Conservation (phyloP, 2,888 invertebrate genomes). For the Aleiodes testaceus region DNA sequence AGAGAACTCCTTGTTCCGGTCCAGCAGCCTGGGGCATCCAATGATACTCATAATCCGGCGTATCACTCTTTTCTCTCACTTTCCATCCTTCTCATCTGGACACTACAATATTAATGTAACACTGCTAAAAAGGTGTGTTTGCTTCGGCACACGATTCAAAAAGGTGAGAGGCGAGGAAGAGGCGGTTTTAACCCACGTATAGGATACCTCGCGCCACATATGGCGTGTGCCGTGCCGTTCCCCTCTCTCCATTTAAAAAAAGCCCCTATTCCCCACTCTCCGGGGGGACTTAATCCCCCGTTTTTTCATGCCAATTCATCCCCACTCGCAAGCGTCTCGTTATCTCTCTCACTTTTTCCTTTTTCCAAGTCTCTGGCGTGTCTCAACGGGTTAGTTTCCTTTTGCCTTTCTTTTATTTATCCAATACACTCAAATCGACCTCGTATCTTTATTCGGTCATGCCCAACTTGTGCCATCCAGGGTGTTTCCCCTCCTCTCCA, state of each 20-base stretch:
- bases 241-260: conserved; percentile 2
- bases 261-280: conserved; percentile 14
- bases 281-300: not conserved
- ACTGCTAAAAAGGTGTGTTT: conserved; percentile 71
- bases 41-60: conserved; percentile 48
- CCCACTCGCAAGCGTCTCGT: conserved; percentile 46
- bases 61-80: conserved; percentile 41
- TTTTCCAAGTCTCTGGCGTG: conserved; percentile 28
- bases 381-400: conserved; percentile 28
- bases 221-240: conserved; percentile 66
- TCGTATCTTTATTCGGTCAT: conserved; percentile 63
- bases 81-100: conserved; percentile 50
- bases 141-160: conserved; percentile 54
- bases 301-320: conserved; percentile 32
- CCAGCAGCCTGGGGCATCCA: conserved; percentile 48
- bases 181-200: conserved; percentile 66
- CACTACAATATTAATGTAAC: conserved; percentile 71
- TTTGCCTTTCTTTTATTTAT: conserved; percentile 41
- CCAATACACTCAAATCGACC: conserved; percentile 52
- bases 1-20: conserved; percentile 49
- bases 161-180: conserved; percentile 56
- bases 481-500: conserved; percentile 40
- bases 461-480: conserved; percentile 51
- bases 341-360: conserved; percentile 42
- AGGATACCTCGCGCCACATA: conserved; percentile 70